These are phyloP conservation scores for Agrochola lychnidis DNA, from an alignment of 2,888 invertebrate species.

Conservation along the genomic window DNA sequence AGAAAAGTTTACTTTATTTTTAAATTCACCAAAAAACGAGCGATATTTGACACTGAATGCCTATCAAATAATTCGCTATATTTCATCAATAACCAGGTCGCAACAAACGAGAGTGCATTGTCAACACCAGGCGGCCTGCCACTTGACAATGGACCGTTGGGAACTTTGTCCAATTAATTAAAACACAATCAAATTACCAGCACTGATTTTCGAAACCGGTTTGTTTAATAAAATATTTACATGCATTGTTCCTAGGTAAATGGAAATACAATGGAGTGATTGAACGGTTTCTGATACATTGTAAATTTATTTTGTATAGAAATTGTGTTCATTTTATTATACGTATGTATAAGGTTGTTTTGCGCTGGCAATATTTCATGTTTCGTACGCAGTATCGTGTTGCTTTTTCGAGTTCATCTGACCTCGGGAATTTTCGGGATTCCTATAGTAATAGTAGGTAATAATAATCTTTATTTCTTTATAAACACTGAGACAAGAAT, in stretches of 20 bases:
- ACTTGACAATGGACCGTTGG: conserved; percentile 28
- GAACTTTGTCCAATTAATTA: conserved; percentile 36
- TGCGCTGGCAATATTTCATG: neutral
- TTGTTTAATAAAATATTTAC: conserved; percentile 8
- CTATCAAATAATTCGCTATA: neutral
- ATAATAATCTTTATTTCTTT: too few relatives aligned
- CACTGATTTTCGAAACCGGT: conserved; percentile 1
- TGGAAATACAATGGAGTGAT: conserved; percentile 16
- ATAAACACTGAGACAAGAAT: too few relatives aligned
- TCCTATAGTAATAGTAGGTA: too few relatives aligned
- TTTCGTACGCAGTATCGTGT: neutral
- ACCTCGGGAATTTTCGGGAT: neutral
- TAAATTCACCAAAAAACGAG: too few relatives aligned
- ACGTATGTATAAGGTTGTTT: neutral
- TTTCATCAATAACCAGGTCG: conserved; percentile 15
- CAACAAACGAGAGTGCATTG: conserved; percentile 18
- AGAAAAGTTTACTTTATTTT: neutral
- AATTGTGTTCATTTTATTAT: conserved; percentile 3
- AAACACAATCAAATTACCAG: conserved; percentile 17
- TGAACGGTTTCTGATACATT: conserved; percentile 3
- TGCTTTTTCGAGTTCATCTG: neutral
- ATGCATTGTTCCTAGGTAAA: conserved; percentile 25
- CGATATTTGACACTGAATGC: neutral
- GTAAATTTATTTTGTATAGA: conserved; percentile 3
- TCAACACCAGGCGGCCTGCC: conserved; percentile 27